Evolutionary conservation across 2,113 vertebrate genomes (phyloP), one percentile per base, ranked within the genome.

Genomic region (Protobothrops flavoviridis): DNA sequence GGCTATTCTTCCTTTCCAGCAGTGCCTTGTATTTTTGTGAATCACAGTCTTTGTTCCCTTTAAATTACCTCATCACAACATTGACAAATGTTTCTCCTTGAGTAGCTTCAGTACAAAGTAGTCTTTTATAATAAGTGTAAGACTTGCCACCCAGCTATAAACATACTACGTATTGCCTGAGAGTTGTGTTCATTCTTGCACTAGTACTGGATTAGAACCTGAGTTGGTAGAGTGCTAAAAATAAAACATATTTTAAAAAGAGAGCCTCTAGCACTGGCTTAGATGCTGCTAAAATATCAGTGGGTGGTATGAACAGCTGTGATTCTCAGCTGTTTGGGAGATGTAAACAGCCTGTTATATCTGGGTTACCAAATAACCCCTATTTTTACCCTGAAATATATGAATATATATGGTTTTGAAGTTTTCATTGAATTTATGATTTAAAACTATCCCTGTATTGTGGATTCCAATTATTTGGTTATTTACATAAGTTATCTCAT

Each of bases 241-340:
- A 92, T 85, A 92, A 56, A 81, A 89, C 23, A 39, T 81, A 10
- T 92, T 74, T 29, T 55, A 89, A 20, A 39, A 23, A 39, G 53
- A 89, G 12, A 61, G 21, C 61, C 15, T 81, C 39, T 85, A 13
- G 39, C 29, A 39, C 45, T 89, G 52, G 43, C 56, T 59, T 61
- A 87, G 91, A 88, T 56, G n/a, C 23, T 21, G 23, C 59, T 89
- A 53, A 29, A 88, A 89, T 92, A 55, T 39, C 59, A 81, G 7
- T 88, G 23, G 59, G 52, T 50, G 64, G 61, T 57, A 81, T 92
- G 52, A 89, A 85, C 87, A 48, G 87, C 92, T 89, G 87, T 92
- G 61, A 29, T 43, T 81, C 39, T 89, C 87, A 74, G 91, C 91
- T 88, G 86, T 74, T 69, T 74, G 24, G 23, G 87, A 74, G 59